Evolutionary conservation across 2,888 invertebrate genomes (phyloP), one percentile per base, ranked within the genome.

Genomic region (Pandemis cinnamomeana): DNA sequence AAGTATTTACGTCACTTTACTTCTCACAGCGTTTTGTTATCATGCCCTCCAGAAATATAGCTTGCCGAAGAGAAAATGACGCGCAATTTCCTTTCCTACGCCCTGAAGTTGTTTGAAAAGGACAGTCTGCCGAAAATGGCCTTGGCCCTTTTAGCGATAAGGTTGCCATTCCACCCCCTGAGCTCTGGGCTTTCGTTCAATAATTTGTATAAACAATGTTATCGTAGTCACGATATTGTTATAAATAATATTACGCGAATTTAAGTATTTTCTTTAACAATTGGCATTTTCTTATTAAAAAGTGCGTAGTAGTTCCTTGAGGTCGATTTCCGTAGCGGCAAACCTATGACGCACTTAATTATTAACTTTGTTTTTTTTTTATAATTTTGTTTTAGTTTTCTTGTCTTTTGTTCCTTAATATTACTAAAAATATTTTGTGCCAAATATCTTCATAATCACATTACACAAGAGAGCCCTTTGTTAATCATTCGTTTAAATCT

Each of bases 21-120:
- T 46, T 63, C 13, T 8, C 27, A 27, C 1, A 58, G 58, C 58
- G 7, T 27, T 7, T 66, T 13, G 20, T n/a, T 48, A 48, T 51
- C 36, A 66, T 5, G 44, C 5, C n/a, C 46, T 58, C 8, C 8
- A 36, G 63, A 68, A 62, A 55, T 20, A 27, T 42, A 2, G 48
- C 61, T 61, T 36, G 3, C 51, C 11, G 5, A 42, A 11, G 11
- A 10, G 27, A 64, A 69, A 58, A 69, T 69, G 20, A 41, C 46
- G 48, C 55, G 72, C 67, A 72, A 72, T 64, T 58, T 68, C 48
- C 67, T 55, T 58, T 68, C 48, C 67, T 55, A 55, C 68, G 13
- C 46, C 58, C 46, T 58, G 36, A 68, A 64, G 42, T 58, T 72
- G 58, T 69, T 71, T 71, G 61, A 51, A 61, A 66, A 71, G 71